phyloP scores from a whole-genome alignment of 2,113 vertebrate genomes.

The Bubo bubo region DNA sequence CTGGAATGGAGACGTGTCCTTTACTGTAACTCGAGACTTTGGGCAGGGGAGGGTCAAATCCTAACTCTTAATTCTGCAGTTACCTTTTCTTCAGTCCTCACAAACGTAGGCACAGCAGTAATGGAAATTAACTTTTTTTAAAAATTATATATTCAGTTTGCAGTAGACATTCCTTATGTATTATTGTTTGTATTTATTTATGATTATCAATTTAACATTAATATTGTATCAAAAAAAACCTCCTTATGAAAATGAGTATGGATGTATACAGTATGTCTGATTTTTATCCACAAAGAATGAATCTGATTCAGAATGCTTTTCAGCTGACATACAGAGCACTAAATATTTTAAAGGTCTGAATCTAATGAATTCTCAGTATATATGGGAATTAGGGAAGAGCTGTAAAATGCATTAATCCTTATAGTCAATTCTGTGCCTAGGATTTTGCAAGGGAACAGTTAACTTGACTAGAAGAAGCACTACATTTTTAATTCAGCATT shows the following conservation, averaged over 20 bases:
- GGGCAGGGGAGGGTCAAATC: slow-evolving; percentile 68
- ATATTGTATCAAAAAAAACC: slow-evolving; percentile 84
- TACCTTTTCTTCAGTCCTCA: slow-evolving; percentile 81
- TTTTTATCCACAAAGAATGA: slow-evolving; percentile 88
- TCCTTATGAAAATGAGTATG: slow-evolving; percentile 83
- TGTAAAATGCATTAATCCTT: slow-evolving; percentile 84
- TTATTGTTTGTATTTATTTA: slow-evolving; percentile 98
- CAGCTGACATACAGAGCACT: slow-evolving; percentile 87
- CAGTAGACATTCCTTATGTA: slow-evolving; percentile 98
- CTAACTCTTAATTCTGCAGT: slow-evolving; percentile 80
- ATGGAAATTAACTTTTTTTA: slow-evolving; percentile 86
- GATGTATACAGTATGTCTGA: slow-evolving; percentile 88
- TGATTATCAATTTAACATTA: slow-evolving; percentile 90
- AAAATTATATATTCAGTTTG: slow-evolving; percentile 87
- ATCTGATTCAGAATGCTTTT: slow-evolving; percentile 88
- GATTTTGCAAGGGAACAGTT: slow-evolving; percentile 84
- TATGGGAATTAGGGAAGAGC: slow-evolving; percentile 79
- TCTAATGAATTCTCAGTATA: slow-evolving; percentile 79
- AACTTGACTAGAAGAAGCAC: slow-evolving; percentile 84
- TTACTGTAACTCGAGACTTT: slow-evolving; percentile 66
- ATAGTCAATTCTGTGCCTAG: slow-evolving; percentile 85
- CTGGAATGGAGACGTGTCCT: slow-evolving; percentile 67
- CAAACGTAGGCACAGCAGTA: slow-evolving; percentile 81
- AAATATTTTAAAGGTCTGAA: slow-evolving; percentile 84
- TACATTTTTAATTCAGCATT: slow-evolving; percentile 83